phyloP scores from a whole-genome alignment of 92 coral and sea anemone species.

The Diadumene lineata region DNA sequence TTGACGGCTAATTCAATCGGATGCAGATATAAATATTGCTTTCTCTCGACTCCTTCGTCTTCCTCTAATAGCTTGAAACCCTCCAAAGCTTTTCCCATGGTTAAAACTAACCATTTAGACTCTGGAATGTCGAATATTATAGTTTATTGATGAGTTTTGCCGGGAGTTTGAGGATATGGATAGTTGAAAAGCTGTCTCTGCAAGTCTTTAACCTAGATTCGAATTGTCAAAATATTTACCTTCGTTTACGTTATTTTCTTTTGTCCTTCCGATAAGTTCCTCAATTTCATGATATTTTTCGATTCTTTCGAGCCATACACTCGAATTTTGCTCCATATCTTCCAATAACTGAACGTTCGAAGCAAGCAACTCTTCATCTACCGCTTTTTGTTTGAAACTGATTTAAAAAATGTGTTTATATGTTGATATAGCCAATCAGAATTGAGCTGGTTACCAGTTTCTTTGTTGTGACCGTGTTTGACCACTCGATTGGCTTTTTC shows the following conservation, averaged over 20 bases:
- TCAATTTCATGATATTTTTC: not conserved
- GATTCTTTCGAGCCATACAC: slow-evolving; percentile 8
- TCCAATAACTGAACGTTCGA: not conserved
- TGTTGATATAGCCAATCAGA: slow-evolving; percentile 21
- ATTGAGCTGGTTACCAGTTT: slow-evolving; percentile 18
- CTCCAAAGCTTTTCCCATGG: slow-evolving; percentile 5
- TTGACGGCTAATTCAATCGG: slow-evolving; percentile 47
- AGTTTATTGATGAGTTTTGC: not conserved
- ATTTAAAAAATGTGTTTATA: slow-evolving; percentile 17
- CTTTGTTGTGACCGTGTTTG: not conserved
- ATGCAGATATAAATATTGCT: slow-evolving; percentile 4
- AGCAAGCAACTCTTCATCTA: not conserved
- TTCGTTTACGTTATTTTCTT: not conserved
- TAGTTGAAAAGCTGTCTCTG: not conserved
- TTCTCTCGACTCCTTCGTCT: not conserved
- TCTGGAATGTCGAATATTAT: not conserved
- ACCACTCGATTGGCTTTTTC: too few relatives aligned
- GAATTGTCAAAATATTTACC: slow-evolving; percentile 7
- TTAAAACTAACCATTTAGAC: slow-evolving; percentile 12
- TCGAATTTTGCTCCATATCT: slow-evolving; percentile 6
- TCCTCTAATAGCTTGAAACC: not conserved
- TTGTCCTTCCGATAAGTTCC: not conserved
- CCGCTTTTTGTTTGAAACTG: slow-evolving; percentile 22
- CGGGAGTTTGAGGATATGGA: too few relatives aligned
- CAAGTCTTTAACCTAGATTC: not conserved